Base-by-base conservation (phyloP, 2,888 invertebrate species). In the Zele albiditarsus region DNA sequence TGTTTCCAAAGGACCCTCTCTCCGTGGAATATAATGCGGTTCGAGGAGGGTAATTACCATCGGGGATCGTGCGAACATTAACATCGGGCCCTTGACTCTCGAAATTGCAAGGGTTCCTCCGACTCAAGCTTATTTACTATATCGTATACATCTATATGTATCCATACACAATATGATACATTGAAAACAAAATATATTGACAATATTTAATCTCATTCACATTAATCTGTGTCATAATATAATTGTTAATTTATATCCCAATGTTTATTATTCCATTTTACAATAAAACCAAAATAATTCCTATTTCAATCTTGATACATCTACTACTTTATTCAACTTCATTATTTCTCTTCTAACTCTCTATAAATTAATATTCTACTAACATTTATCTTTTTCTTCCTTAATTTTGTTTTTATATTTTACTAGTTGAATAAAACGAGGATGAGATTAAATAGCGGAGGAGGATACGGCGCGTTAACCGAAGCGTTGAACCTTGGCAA, bases 41-140 rank as follows among this genome's bases (percentile, higher is more conserved):
- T 67, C 38, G 49, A 63, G 27, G 63, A 42, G 58, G 53, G 57
- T 75, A 75, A 76, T 75, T 76, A 71, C 49, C 60, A 42, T 57
- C 53, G 74, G 23, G 68, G 23, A 75, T 78, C 75, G 77, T 78
- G 77, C 75, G 74, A 78, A 71, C 72, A 72, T 73, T 75, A 70
- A 75, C 73, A 65, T 63, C 70, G 33, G 65, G 65, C 65, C 38
- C 42, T 33, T 38, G 65, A 65, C 65, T 65, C 23, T 53, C 53
- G 53, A 53, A 53, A 23, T 53, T 53, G 53, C 53, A 53, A 53
- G 60, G 27, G 27, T 60, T 60, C 38, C 12, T 12, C 12, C 28
- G 27, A 60, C 31, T 8, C 20, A n/a, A 23, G 6, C 20, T 20
- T 53, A 53, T 53, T 53, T 53, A 53, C 53, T 53, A 53, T 5